Evolutionary conservation across 1,140 invertebrate species (phyloP), one percentile per base, ranked within the genome.

Genomic region (Drosophila dunni): DNA sequence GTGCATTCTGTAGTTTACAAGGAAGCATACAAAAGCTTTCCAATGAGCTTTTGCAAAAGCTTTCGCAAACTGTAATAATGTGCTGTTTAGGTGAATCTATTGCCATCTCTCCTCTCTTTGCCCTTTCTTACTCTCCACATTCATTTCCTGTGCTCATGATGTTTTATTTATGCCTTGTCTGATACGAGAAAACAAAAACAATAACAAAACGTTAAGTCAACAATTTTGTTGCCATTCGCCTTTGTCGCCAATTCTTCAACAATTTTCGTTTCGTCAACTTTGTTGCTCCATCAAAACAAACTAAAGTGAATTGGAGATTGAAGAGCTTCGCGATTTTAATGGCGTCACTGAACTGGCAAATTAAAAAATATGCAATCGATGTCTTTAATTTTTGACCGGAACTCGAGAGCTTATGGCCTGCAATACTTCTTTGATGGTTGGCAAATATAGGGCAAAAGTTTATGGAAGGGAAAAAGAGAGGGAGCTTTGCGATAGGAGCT

Each of bases 301-400:
- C 64, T 29, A 42, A 17, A 58, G 46, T n/a, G 7, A 36, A 20
- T 50, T 44, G 24, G 15, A 33, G 33, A 48, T 42, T 48, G 50
- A 53, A 53, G 50, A 53, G 15, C 29, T 20, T 20, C 17, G 17
- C 17, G 17, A 2, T 20, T 20, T 20, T 20, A 20, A 20, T 20
- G 17, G 17, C 17, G 17, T 82, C 81, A 84, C 66, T 84, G 77
- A 83, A 76, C 72, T 84, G 79, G 54, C 42, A 72, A 71, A 67
- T 48, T 29, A 29, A 34, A 63, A 69, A 50, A 74, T 62, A 50
- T 63, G 57, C 57, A 62, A 63, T 62, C 51, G 57, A 70, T 69
- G 65, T 48, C 44, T 64, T 42, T 4, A 15, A 60, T 42, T 50
- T 17, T 13, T 36, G 20, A 50, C 51, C 68, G 68, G 61, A 71